Percentiles rank a stretch among this genome's conserved stretches.
Evolutionary conservation across 2,113 vertebrate species (phyloP).

Genomic region (Circaetus gallicus): DNA sequence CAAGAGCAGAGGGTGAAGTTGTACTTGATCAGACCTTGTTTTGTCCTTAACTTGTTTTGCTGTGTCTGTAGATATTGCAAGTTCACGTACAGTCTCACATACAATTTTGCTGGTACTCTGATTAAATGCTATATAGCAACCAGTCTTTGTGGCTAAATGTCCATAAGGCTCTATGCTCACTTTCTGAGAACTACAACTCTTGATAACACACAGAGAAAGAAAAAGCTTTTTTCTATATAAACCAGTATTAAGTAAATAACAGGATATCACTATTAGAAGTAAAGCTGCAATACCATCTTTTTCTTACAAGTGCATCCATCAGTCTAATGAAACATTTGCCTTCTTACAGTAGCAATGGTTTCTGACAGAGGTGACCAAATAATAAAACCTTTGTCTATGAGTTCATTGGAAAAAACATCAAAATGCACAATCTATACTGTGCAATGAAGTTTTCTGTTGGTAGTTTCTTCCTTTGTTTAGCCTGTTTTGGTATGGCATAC

Average conservation of each 20-base stretch:
- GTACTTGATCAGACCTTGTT: background rate
- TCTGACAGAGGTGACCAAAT: background rate
- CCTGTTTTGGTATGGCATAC: background rate
- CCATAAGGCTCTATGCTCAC: background rate
- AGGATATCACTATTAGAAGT: background rate
- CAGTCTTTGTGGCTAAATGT: background rate
- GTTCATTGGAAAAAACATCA: background rate
- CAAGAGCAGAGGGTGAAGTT: background rate
- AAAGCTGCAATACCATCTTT: background rate
- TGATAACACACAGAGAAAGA: background rate
- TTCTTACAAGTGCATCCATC: background rate
- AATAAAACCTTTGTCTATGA: background rate
- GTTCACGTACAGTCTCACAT: background rate
- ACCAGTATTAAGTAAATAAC: background rate
- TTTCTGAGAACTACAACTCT: background rate
- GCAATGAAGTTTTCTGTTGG: background rate
- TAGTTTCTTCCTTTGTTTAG: background rate
- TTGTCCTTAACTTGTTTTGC: background rate
- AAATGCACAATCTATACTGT: accelerated
- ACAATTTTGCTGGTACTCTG: background rate
- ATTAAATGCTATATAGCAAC: background rate
- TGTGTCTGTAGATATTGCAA: background rate
- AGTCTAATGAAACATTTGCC: background rate
- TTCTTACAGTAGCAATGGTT: background rate
- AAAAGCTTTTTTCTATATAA: background rate